A percentile compares a stretch with the other conserved stretches of the same genome.
phyloP scores from a whole-genome alignment of 2,888 invertebrate species.

The Drosophila anceps region DNA sequence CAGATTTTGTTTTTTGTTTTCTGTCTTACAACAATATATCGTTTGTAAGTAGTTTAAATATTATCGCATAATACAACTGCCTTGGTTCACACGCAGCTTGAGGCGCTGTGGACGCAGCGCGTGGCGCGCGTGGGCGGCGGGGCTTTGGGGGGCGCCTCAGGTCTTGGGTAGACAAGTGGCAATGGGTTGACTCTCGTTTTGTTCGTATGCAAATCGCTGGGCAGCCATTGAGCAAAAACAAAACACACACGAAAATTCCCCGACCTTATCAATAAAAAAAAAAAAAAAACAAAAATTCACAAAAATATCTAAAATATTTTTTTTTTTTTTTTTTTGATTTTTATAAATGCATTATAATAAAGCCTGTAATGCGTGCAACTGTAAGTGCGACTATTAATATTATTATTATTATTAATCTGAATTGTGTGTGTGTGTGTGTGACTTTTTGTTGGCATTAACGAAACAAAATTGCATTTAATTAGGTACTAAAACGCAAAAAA shows the following conservation, averaged over 20 bases:
- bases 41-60: slow-evolving; percentile 38
- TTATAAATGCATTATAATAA: not conserved
- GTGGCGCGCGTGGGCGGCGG: not conserved
- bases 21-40: slow-evolving; percentile 30
- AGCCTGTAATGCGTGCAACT: slow-evolving; percentile 8
- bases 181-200: slow-evolving; percentile 33
- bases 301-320: slow-evolving; percentile 20
- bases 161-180: not conserved
- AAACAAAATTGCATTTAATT: slow-evolving; percentile 44
- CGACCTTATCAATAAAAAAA: slow-evolving; percentile 53
- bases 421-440: not conserved
- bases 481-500: slow-evolving; percentile 10
- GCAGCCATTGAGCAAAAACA: slow-evolving; percentile 1
- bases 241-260: slow-evolving; percentile 37
- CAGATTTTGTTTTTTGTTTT: slow-evolving; percentile 15
- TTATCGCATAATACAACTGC: slow-evolving; percentile 49
- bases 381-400: slow-evolving; percentile 13
- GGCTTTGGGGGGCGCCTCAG: not conserved
- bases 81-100: slow-evolving; percentile 44
- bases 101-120: not conserved
- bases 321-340: not conserved
- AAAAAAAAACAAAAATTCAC: not conserved
- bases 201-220: slow-evolving; percentile 63
- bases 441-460: slow-evolving; percentile 20
- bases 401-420: slow-evolving; percentile 8